Evolutionary conservation across 2,888 invertebrate species (phyloP), one percentile per base, ranked within the genome.

Genomic region (Ochropleura plecta): DNA sequence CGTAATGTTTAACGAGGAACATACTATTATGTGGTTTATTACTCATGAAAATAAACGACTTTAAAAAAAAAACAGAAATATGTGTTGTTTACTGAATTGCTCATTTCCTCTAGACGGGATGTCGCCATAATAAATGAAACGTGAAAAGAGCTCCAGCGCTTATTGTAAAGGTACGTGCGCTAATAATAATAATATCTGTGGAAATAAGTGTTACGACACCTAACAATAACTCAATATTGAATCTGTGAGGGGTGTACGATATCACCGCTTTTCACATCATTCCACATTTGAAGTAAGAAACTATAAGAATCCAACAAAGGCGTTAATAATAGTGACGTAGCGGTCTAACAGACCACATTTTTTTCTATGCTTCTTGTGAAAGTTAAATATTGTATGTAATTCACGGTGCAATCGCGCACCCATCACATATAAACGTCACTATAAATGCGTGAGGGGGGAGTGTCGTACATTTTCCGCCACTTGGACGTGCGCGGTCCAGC

Each of bases 401-500:
- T 42, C 12, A 46, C 68, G 74, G 79, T 82, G 79, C 78, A 84
- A 85, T 82, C 84, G 82, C 76, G 62, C 86, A 86, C 78, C 84
- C 64, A 74, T 79, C 83, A 84, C 77, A 73, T 69, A 6, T n/a
- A 70, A 79, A 81, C 79, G 81, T 84, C 83, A 84, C 85, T 86
- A 86, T 84, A 80, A 88, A 91, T 91, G 89, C 88, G 89, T 88
- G 89, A 83, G 87, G 86, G 86, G 83, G 75, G 66, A 82, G 93
- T 94, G 95, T 92, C 95, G 96, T 96, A 96, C 96, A 94, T 96
- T 95, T 90, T 95, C 96, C 93, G 94, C 97, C 97, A 98, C 98
- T 97, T 98, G 98, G 92, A 98, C 97, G 97, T 97, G 98, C 97
- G 98, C 98, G 96, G 98, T 97, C 97, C 98, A 98, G 96, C 98